phyloP scores from a whole-genome alignment of 2,888 invertebrate species.

The Rhagophthalmus giganteus region DNA sequence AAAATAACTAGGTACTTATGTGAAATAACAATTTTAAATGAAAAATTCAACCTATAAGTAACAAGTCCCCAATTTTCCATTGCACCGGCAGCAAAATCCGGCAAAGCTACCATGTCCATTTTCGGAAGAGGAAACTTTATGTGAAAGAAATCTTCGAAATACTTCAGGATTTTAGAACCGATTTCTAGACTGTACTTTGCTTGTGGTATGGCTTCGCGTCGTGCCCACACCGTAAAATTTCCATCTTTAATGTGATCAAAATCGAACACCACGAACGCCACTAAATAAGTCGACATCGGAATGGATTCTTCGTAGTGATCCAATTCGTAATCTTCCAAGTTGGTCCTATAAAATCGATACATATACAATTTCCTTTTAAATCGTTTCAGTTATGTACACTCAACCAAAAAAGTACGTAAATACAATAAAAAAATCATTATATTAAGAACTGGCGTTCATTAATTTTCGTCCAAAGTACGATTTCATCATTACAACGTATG shows the following conservation, averaged over 20 bases:
- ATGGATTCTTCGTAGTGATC: slow-evolving; percentile 77
- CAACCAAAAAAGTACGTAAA: no score
- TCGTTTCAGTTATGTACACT: no score
- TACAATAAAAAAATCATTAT: no score
- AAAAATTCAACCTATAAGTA: slow-evolving; percentile 64
- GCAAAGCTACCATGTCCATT: slow-evolving; percentile 90
- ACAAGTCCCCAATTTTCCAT: slow-evolving; percentile 90
- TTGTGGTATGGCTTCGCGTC: slow-evolving; percentile 70
- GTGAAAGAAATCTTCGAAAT: slow-evolving; percentile 73
- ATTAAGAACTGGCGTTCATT: no score
- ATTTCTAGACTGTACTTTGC: slow-evolving; percentile 76
- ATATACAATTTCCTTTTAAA: no score
- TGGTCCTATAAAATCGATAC: slow-evolving; percentile 54
- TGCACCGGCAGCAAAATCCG: slow-evolving; percentile 86
- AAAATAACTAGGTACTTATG: no score
- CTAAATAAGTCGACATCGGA: slow-evolving; percentile 88
- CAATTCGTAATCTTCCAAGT: slow-evolving; percentile 68
- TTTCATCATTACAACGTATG: no score
- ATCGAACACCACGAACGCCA: slow-evolving; percentile 83
- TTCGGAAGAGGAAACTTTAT: slow-evolving; percentile 79
- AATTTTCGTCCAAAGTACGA: no score
- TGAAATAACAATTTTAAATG: not conserved
- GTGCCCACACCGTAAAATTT: slow-evolving; percentile 70
- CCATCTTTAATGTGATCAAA: slow-evolving; percentile 64
- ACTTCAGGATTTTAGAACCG: slow-evolving; percentile 72